Conservation (phyloP, 2,113 vertebrate species). For the Lethenteron camtschaticum region DNA sequence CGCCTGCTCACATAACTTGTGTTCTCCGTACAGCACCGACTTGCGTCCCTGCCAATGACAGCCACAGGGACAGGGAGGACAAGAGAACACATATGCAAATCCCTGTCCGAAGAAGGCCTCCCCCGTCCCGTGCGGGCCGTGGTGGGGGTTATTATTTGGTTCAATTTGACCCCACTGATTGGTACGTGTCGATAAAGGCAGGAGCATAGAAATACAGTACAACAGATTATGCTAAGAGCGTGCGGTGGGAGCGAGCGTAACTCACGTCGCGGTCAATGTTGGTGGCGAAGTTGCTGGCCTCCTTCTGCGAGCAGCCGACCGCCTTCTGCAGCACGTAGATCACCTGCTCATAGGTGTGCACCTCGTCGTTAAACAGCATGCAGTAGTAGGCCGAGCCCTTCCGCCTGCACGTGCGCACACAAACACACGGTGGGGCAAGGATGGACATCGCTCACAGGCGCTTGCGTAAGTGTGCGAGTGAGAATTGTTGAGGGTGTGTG, state of each 20-base stretch:
- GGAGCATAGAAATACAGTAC: slow-evolving; percentile 5
- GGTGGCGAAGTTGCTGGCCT: slow-evolving; percentile 82
- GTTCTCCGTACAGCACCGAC: slow-evolving; percentile 74
- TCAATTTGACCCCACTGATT: too few species aligned
- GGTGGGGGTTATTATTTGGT: too few species aligned
- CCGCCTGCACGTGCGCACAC: too few species aligned
- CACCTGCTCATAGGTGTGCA: slow-evolving; percentile 94
- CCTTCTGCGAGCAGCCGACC: slow-evolving; percentile 83
- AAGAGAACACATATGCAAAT: neutral
- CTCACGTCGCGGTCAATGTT: slow-evolving; percentile 90
- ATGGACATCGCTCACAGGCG: too few species aligned
- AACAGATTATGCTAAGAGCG: slow-evolving; percentile 5
- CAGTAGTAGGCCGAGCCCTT: slow-evolving; percentile 42
- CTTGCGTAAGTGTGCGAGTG: too few species aligned
- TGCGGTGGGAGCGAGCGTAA: slow-evolving; percentile 10
- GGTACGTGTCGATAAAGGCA: neutral
- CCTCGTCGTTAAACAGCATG: slow-evolving; percentile 97
- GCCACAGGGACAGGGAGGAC: neutral
- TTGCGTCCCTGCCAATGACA: slow-evolving; percentile 52
- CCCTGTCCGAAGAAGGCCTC: too few species aligned
- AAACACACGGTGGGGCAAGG: too few species aligned
- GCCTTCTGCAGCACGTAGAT: slow-evolving; percentile 96
- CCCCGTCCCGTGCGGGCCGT: too few species aligned
- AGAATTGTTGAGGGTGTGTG: too few species aligned
- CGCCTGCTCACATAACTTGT: slow-evolving; percentile 80